Evolutionary conservation across 2,888 invertebrate genomes (phyloP).

Genomic region (Orthosia cruda): DNA sequence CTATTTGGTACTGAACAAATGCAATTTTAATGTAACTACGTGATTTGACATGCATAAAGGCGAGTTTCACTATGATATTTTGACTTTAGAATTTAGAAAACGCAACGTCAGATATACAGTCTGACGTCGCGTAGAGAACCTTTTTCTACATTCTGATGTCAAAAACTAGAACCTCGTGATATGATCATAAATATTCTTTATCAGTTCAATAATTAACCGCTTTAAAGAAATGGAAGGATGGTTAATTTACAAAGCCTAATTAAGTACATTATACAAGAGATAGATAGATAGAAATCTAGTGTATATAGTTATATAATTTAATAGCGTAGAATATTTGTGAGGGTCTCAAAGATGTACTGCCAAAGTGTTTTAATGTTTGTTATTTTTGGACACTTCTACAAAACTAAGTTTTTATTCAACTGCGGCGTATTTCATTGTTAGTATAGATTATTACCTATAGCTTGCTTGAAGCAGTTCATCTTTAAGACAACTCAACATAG

Average conservation of each 20-base stretch:
- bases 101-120: slow-evolving; percentile 32
- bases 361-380: neutral
- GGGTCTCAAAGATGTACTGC: slow-evolving; percentile 66
- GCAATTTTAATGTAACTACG: slow-evolving; percentile 88
- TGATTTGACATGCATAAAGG: slow-evolving; percentile 76
- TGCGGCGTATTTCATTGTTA: neutral
- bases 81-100: slow-evolving; percentile 49
- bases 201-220: slow-evolving; percentile 69
- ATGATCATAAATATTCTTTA: slow-evolving; percentile 68
- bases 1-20: slow-evolving; percentile 90
- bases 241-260: slow-evolving; percentile 88
- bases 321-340: slow-evolving; percentile 77
- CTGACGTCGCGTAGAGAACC: slow-evolving; percentile 28
- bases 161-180: slow-evolving; percentile 59
- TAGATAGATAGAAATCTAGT: slow-evolving; percentile 90
- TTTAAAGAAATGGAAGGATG: slow-evolving; percentile 83
- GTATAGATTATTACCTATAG: neutral
- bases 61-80: slow-evolving; percentile 60
- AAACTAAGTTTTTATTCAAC: neutral
- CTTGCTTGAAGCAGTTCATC: slow-evolving; percentile 21
- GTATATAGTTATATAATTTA: slow-evolving; percentile 82
- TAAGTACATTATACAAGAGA: slow-evolving; percentile 84
- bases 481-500: slow-evolving; percentile 69
- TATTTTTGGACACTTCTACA: neutral
- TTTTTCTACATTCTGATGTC: slow-evolving; percentile 45